Evolutionary conservation across 2,888 invertebrate species (phyloP).

Genomic region (Pachydiplax longipennis): DNA sequence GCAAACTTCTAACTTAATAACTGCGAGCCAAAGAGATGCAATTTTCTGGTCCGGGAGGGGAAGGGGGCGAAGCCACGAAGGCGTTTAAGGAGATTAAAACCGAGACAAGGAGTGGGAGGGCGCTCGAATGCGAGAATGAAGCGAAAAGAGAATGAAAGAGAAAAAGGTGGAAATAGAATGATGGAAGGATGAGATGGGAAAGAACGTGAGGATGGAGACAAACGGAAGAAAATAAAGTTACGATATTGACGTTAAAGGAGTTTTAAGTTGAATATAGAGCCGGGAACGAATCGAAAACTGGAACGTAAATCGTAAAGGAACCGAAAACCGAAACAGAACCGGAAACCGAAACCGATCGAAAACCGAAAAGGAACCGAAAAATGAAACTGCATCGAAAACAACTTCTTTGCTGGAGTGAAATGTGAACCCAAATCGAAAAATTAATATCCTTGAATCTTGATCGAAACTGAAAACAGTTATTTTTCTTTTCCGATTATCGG

Average conservation of each 20-base stretch:
- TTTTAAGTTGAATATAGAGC: no score
- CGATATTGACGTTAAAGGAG: neutral
- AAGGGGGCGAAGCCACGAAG: neutral
- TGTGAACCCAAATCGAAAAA: no score
- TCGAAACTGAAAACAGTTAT: no score
- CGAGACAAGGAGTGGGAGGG: neutral
- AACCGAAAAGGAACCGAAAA: no score
- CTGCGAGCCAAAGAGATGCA: constrained; percentile 37
- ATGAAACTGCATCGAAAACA: no score
- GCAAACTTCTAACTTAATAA: constrained; percentile 44
- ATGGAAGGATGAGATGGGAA: neutral
- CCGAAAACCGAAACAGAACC: no score
- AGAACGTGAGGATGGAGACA: neutral
- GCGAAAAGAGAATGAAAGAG: neutral
- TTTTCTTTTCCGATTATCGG: no score
- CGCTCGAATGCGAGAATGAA: neutral
- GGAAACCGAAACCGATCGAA: no score
- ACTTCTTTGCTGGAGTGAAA: no score
- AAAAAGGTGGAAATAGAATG: neutral
- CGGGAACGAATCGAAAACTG: no score
- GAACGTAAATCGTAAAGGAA: no score
- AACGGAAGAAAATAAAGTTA: neutral
- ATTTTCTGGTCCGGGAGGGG: neutral
- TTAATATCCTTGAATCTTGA: no score
- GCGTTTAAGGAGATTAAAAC: constrained; percentile 34